Evolutionary conservation across 2,888 invertebrate genomes (phyloP).

Genomic region (Drosophila hamatofila): DNA sequence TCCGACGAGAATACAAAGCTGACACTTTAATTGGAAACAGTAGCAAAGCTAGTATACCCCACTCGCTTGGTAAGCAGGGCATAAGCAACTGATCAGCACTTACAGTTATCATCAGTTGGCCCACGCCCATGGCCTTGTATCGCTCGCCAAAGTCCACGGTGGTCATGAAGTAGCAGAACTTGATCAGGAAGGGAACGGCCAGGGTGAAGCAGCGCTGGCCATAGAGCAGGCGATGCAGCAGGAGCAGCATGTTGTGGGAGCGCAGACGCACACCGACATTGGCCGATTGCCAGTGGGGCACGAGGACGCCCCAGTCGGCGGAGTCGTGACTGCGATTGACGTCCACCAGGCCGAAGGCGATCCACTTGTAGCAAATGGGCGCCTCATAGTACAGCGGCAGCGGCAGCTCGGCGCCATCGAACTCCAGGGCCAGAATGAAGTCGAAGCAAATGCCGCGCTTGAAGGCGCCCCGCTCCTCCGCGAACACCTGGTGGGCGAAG

Average conservation of each 20-base stretch:
- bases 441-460: slow-evolving; percentile 46
- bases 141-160: slow-evolving; percentile 24
- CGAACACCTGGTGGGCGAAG: slow-evolving; percentile 48
- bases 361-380: slow-evolving; percentile 41
- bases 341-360: slow-evolving; percentile 45
- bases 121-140: slow-evolving; percentile 23
- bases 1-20: too few relatives aligned
- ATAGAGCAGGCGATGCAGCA: slow-evolving; percentile 42
- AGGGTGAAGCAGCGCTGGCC: slow-evolving; percentile 34
- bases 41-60: background rate
- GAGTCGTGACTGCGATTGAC: background rate
- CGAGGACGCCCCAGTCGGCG: slow-evolving; percentile 47
- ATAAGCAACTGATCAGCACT: background rate
- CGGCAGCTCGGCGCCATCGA: slow-evolving; percentile 33
- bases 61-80: background rate
- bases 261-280: background rate
- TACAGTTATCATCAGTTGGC: slow-evolving; percentile 39
- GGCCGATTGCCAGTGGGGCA: slow-evolving; percentile 50
- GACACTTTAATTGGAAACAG: too few relatives aligned
- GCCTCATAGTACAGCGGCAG: slow-evolving; percentile 44
- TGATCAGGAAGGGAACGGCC: slow-evolving; percentile 38
- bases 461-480: background rate
- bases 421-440: slow-evolving; percentile 56
- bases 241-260: slow-evolving; percentile 16
- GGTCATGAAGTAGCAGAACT: slow-evolving; percentile 49